Percentiles rank a stretch among this genome's conserved stretches.
phyloP scores from a whole-genome alignment of 2,113 vertebrate genomes.

The Paramormyrops kingsleyae region DNA sequence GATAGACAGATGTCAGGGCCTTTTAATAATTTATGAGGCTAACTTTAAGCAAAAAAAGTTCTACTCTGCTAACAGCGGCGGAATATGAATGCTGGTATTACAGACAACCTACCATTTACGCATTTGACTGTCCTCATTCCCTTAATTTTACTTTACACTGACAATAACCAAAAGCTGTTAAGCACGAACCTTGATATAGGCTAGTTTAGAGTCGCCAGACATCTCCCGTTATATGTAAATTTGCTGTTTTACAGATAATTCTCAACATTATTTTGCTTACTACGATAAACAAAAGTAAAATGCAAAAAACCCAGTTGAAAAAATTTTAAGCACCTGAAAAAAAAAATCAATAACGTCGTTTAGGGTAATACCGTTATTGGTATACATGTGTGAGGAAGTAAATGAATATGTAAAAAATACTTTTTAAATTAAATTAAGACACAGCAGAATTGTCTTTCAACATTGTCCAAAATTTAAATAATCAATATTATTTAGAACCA shows the following conservation, averaged over 20 bases:
- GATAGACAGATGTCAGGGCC: constrained; percentile 49
- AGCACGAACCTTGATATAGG: neutral
- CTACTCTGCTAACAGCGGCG: neutral
- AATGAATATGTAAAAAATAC: neutral
- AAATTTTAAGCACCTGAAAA: neutral
- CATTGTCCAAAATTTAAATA: neutral
- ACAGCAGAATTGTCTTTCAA: neutral
- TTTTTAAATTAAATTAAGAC: neutral
- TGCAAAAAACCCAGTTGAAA: neutral
- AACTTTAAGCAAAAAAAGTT: constrained; percentile 24
- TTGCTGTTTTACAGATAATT: neutral
- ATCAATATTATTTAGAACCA: neutral
- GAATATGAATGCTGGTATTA: neutral
- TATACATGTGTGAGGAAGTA: neutral
- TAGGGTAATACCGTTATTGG: neutral
- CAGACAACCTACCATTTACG: neutral
- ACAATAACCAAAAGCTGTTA: neutral
- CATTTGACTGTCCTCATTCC: constrained; percentile 15
- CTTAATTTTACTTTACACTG: neutral
- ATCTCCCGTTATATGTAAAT: neutral
- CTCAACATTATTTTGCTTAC: neutral
- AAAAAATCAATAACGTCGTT: neutral
- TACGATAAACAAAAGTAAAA: neutral
- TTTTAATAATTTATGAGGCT: constrained; percentile 41
- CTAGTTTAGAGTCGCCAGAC: neutral